Conservation (phyloP, 30 jellyfish, hydroid and myxozoan species). For the Turritopsis dohrnii region DNA sequence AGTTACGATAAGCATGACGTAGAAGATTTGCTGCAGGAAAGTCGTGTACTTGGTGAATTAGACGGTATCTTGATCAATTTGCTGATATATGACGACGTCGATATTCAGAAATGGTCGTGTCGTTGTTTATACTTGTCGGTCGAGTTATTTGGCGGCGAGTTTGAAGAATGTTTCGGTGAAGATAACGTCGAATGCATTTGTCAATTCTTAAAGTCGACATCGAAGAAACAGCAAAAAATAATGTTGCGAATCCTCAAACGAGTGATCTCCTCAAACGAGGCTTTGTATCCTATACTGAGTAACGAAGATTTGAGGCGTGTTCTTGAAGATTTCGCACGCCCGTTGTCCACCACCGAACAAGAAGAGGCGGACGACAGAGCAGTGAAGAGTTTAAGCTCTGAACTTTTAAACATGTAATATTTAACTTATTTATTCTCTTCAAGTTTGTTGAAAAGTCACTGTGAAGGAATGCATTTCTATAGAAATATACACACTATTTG, state of each 20-base stretch:
- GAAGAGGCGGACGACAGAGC: conserved; percentile 8
- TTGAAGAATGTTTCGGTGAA: conserved; percentile 59
- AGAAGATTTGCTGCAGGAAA: conserved; percentile 51
- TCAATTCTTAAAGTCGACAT: conserved; percentile 15
- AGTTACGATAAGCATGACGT: conserved; percentile 34
- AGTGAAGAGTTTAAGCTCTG: conserved; percentile 5
- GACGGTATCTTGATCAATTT: conserved; percentile 69
- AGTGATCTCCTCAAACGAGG: conserved; percentile 40
- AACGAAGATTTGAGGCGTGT: neutral
- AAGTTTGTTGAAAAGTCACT: neutral
- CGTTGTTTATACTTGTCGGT: conserved; percentile 89
- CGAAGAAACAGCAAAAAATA: conserved; percentile 50
- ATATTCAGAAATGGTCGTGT: conserved; percentile 78
- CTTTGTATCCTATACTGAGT: neutral
- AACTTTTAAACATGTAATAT: conserved; percentile 3
- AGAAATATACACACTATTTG: too few species aligned
- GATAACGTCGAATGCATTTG: conserved; percentile 63
- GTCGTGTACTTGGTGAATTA: conserved; percentile 53
- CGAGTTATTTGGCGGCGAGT: conserved; percentile 83
- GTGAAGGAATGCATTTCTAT: too few species aligned
- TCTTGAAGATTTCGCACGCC: neutral
- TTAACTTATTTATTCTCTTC: neutral
- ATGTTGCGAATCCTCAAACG: conserved; percentile 66
- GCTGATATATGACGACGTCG: conserved; percentile 69
- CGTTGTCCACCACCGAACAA: neutral